phyloP scores from a whole-genome alignment of 1,140 invertebrate species.

The Halesus radiatus region DNA sequence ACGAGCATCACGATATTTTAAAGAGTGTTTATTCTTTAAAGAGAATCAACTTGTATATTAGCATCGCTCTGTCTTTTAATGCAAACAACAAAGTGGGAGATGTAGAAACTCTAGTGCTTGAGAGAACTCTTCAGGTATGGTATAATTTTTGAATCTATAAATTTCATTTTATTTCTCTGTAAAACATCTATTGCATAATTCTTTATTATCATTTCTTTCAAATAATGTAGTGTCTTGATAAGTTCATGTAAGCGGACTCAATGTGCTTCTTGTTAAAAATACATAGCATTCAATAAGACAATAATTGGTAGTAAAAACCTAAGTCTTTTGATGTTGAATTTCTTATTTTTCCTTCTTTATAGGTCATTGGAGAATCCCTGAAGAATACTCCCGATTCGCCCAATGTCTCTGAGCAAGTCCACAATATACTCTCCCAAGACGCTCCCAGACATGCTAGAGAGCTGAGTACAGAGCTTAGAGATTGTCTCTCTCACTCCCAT shows the following conservation, averaged over 20 bases:
- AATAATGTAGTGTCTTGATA: no score
- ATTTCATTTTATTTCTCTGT: no score
- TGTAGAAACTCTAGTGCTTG: neutral
- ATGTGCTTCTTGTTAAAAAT: no score
- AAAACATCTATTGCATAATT: no score
- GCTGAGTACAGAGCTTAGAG: neutral
- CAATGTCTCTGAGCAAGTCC: neutral
- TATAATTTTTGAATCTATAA: neutral
- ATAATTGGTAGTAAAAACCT: no score
- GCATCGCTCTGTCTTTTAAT: neutral
- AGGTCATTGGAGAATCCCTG: neutral
- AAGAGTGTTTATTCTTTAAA: slow-evolving; percentile 7
- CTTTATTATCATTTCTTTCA: no score
- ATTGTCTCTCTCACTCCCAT: slow-evolving; percentile 1
- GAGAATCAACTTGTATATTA: neutral
- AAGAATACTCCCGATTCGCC: neutral
- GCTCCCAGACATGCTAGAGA: slow-evolving; percentile 1
- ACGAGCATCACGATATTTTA: neutral
- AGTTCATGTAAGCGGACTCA: no score
- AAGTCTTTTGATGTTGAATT: no score
- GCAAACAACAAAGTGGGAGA: neutral
- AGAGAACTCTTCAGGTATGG: slow-evolving; percentile 3
- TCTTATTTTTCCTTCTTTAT: neutral
- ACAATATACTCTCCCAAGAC: neutral
- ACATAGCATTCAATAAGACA: no score